phyloP scores from a whole-genome alignment of 92 coral and sea anemone species.

The Muricea muricata region DNA sequence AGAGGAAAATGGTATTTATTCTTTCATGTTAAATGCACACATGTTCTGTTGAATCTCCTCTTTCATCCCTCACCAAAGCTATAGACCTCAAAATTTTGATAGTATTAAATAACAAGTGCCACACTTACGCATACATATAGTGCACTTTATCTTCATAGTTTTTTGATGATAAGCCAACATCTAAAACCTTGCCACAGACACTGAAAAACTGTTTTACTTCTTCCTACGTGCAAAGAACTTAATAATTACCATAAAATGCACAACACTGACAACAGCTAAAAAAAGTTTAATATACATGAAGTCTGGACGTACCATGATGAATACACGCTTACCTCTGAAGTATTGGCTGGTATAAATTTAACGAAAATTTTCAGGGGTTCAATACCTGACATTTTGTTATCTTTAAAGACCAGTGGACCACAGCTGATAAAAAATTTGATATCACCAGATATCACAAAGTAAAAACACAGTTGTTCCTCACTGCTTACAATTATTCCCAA shows the following conservation, averaged over 20 bases:
- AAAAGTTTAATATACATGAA: too few species aligned
- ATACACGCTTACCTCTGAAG: not conserved
- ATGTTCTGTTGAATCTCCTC: too few species aligned
- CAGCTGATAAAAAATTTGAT: too few species aligned
- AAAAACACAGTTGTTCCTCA: not conserved
- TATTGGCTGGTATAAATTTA: not conserved
- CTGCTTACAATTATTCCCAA: not conserved
- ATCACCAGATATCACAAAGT: too few species aligned
- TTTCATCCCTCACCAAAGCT: too few species aligned
- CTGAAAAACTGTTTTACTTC: constrained; percentile 3
- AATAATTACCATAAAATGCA: not conserved
- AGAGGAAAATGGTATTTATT: too few species aligned
- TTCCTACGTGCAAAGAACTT: not conserved
- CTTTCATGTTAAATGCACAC: too few species aligned
- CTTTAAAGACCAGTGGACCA: too few species aligned
- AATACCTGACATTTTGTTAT: not conserved
- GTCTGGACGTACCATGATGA: too few species aligned
- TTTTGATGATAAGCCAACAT: not conserved
- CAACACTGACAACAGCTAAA: too few species aligned
- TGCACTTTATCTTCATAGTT: not conserved
- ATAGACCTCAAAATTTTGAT: too few species aligned
- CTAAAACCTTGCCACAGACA: constrained; percentile 13
- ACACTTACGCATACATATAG: not conserved
- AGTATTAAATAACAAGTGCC: too few species aligned
- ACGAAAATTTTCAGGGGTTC: constrained; percentile 25